These are phyloP conservation scores for Pterocles burchelli DNA, from an alignment of 2,113 vertebrate species.

Conservation along the genomic window DNA sequence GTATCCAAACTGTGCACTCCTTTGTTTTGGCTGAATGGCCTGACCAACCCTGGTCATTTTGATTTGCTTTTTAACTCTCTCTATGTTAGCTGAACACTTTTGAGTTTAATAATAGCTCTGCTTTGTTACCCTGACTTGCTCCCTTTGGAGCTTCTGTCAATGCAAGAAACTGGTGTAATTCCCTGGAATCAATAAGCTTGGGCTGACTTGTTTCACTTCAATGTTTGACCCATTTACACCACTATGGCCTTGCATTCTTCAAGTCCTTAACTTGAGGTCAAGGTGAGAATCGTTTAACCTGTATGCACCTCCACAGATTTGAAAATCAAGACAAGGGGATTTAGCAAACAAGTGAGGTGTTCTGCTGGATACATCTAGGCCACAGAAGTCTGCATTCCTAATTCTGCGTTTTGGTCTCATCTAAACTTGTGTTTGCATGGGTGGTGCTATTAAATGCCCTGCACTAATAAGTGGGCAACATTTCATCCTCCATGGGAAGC, in stretches of 20 bases:
- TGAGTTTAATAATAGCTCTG: not conserved
- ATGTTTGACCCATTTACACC: not conserved
- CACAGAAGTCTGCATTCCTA: not conserved
- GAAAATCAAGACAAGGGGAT: not conserved
- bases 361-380: not conserved
- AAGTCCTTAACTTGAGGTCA: not conserved
- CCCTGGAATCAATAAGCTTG: not conserved
- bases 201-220: not conserved
- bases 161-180: not conserved
- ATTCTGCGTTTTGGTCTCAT: not conserved
- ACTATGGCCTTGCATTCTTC: not conserved
- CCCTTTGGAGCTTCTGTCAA: not conserved
- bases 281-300: not conserved
- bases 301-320: not conserved
- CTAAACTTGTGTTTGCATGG: not conserved
- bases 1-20: not conserved
- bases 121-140: not conserved
- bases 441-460: not conserved
- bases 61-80: not conserved
- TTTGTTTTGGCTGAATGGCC: slow-evolving; percentile 15
- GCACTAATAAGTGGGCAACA: not conserved
- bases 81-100: not conserved
- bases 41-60: not conserved
- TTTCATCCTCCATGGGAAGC: not conserved
- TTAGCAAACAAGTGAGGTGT: not conserved